Conservation (phyloP, 2,113 vertebrate species). For the Harpagus bidentatus region DNA sequence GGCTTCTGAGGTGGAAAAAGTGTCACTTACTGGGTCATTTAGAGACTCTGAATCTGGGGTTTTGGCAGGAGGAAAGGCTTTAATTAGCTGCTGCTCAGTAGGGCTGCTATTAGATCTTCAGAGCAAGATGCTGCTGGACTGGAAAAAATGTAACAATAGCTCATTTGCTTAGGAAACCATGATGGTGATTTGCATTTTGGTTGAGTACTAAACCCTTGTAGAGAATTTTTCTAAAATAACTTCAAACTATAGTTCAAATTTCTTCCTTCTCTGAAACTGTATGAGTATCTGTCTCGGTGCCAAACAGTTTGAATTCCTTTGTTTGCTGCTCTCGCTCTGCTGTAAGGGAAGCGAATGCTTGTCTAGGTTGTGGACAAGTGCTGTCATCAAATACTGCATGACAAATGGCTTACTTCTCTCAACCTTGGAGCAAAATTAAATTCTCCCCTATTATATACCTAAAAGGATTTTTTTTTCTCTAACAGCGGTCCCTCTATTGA, state of each 20-base stretch:
- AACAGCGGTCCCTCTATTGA: neutral
- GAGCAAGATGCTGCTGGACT: slow-evolving; percentile 44
- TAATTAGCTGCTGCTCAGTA: slow-evolving; percentile 45
- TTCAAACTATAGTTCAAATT: neutral
- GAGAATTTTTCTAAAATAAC: neutral
- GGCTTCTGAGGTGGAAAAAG: slow-evolving; percentile 1
- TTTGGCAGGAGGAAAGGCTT: slow-evolving; percentile 38
- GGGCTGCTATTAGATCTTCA: slow-evolving; percentile 50
- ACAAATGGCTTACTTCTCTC: neutral
- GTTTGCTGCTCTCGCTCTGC: neutral
- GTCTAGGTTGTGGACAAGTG: neutral
- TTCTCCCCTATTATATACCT: neutral
- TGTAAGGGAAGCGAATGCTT: neutral
- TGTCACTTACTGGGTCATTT: slow-evolving; percentile 24
- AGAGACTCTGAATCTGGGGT: neutral
- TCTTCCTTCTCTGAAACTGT: neutral
- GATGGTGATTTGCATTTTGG: slow-evolving; percentile 38
- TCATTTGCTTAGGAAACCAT: slow-evolving; percentile 42
- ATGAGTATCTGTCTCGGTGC: neutral
- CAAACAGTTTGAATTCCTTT: neutral
- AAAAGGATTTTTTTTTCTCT: neutral
- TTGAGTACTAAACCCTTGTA: neutral
- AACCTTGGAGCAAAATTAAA: slow-evolving; percentile 5
- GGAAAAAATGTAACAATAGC: slow-evolving; percentile 34
- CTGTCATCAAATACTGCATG: neutral